phyloP scores from a whole-genome alignment of 2,797 vertebrate genomes.

The Acipenser transmontanus region DNA sequence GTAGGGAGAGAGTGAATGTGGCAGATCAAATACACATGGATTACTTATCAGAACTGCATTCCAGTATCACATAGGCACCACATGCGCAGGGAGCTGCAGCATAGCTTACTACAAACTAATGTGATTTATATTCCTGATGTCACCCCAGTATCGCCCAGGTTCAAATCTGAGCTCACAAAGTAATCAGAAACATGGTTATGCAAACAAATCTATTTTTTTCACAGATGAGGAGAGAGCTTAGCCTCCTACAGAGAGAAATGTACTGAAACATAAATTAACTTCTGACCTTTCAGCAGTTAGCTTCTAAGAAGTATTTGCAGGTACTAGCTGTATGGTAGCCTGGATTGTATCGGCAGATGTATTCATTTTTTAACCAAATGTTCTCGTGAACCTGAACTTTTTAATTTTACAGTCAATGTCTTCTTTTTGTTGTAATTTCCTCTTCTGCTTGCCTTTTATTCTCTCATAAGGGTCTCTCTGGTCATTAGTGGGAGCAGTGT shows the following conservation, averaged over 20 bases:
- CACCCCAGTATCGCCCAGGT: no score
- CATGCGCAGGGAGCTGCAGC: no score
- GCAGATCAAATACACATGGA: no score
- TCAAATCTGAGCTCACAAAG: no score
- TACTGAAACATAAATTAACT: background rate
- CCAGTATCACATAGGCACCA: no score
- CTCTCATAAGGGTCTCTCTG: conserved; percentile 74
- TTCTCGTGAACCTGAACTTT: background rate
- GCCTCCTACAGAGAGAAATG: background rate
- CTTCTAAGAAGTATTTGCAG: conserved; percentile 9
- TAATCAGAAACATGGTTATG: no score
- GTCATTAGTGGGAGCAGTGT: conserved; percentile 82
- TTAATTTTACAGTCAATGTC: background rate
- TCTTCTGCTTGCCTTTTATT: background rate
- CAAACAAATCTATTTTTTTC: background rate
- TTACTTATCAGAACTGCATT: no score
- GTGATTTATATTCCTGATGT: no score
- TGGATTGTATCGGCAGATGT: background rate
- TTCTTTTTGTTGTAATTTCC: background rate
- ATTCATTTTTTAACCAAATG: background rate
- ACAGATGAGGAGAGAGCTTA: conserved; percentile 10
- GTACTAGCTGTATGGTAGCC: background rate
- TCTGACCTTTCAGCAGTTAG: background rate
- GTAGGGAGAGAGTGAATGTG: no score
- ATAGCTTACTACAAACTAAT: no score